Evolutionary conservation across 2,797 vertebrate species (phyloP).

Genomic region (Hemitrygon akajei): DNA sequence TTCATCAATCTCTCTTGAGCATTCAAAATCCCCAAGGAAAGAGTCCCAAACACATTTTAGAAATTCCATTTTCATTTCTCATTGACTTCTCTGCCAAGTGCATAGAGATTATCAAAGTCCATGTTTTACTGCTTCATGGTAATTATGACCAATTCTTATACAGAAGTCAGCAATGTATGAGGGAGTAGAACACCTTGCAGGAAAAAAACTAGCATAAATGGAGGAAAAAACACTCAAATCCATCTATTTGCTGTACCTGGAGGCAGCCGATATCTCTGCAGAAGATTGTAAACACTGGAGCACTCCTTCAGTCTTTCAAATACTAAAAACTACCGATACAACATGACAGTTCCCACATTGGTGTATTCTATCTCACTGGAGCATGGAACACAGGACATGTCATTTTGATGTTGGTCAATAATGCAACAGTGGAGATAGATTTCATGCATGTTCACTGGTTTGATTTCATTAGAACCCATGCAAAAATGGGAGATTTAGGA

Average conservation of each 20-base stretch:
- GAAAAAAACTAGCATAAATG: background rate
- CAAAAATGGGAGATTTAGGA: background rate
- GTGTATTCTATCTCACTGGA: background rate
- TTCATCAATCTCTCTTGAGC: background rate
- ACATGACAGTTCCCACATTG: background rate
- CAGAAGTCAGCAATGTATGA: background rate
- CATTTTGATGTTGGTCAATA: background rate
- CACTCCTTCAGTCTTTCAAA: background rate
- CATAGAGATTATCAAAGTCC: background rate
- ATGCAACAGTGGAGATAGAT: background rate
- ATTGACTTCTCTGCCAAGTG: background rate
- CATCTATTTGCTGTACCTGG: background rate
- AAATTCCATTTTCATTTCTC: background rate
- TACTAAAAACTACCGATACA: background rate
- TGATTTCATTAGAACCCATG: too few species aligned
- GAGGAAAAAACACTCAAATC: background rate
- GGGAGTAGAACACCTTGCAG: background rate
- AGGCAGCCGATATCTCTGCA: background rate
- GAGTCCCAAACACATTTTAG: background rate
- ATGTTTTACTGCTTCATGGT: background rate
- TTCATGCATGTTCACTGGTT: background rate
- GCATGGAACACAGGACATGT: background rate
- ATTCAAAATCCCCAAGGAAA: background rate
- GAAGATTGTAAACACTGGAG: too few species aligned
- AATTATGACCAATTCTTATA: background rate